phyloP scores from a whole-genome alignment of 2,113 vertebrate genomes.

The Condylura cristata region DNA sequence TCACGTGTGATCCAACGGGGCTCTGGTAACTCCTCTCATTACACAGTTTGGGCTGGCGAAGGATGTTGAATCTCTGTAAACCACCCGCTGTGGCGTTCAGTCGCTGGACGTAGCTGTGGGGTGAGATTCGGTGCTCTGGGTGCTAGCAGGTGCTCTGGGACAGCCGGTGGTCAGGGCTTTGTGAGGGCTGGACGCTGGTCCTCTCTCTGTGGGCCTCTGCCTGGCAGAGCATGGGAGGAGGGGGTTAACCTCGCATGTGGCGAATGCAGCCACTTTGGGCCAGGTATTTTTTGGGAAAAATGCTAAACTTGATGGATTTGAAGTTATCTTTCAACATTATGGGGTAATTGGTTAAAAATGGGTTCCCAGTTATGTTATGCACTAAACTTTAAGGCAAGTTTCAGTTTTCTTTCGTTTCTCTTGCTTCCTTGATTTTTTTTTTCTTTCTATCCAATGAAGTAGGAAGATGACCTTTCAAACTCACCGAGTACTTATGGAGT shows the following conservation, averaged over 20 bases:
- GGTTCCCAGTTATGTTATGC: neutral
- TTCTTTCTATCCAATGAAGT: neutral
- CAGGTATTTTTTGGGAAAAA: neutral
- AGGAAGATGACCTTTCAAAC: neutral
- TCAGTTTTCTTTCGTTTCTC: conserved; percentile 24
- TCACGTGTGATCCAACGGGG: neutral
- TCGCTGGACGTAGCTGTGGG: neutral
- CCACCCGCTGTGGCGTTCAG: conserved; percentile 39
- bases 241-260: neutral
- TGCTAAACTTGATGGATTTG: neutral
- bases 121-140: neutral
- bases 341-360: neutral
- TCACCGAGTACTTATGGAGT: neutral
- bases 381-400: neutral
- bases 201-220: neutral
- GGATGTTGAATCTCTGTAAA: neutral
- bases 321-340: neutral
- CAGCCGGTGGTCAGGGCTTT: neutral
- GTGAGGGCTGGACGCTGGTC: neutral
- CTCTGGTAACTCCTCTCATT: neutral
- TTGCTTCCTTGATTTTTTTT: too few species aligned
- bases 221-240: neutral
- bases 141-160: neutral
- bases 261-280: neutral
- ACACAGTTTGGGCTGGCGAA: neutral